phyloP scores from a whole-genome alignment of 2,888 invertebrate species.

The Buathra laborator region DNA sequence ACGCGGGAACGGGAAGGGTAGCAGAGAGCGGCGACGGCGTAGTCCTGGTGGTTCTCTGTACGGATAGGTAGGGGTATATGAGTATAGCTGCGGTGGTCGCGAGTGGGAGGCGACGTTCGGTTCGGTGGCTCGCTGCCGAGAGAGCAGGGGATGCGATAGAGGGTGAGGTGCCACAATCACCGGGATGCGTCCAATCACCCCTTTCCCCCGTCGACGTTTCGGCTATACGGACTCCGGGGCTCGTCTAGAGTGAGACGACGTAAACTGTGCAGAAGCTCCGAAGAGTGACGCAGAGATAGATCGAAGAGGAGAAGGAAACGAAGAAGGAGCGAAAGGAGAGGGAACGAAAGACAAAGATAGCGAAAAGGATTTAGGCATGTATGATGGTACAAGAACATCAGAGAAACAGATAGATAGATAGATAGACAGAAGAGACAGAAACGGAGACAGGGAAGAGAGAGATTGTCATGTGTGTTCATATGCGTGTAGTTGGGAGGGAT shows the following conservation, averaged over 20 bases:
- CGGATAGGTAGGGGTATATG: constrained; percentile 57
- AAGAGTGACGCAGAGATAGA: constrained; percentile 69
- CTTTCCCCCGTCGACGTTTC: constrained; percentile 78
- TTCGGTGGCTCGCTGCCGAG: constrained; percentile 67
- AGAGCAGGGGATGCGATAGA: constrained; percentile 50
- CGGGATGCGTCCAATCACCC: constrained; percentile 85
- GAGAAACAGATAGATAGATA: constrained; percentile 27
- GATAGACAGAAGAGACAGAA: constrained; percentile 1
- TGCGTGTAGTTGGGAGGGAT: constrained; percentile 57
- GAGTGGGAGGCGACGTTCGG: constrained; percentile 70
- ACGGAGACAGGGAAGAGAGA: constrained; percentile 17
- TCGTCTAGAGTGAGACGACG: constrained; percentile 45
- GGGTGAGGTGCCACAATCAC: constrained; percentile 84
- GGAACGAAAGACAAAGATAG: constrained; percentile 19
- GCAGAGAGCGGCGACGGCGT: constrained; percentile 29
- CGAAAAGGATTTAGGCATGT: constrained; percentile 29
- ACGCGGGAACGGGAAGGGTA: constrained; percentile 62
- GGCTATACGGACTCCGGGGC: constrained; percentile 71
- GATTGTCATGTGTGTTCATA: constrained; percentile 55
- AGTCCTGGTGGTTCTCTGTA: constrained; percentile 48
- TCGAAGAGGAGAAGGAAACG: constrained; percentile 30
- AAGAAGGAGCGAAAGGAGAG: constrained; percentile 4
- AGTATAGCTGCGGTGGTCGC: constrained; percentile 67
- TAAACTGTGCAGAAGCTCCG: constrained; percentile 58
- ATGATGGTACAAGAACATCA: constrained; percentile 39